phyloP scores from a whole-genome alignment of 2,888 invertebrate genomes.

The Anoncus sp. region DNA sequence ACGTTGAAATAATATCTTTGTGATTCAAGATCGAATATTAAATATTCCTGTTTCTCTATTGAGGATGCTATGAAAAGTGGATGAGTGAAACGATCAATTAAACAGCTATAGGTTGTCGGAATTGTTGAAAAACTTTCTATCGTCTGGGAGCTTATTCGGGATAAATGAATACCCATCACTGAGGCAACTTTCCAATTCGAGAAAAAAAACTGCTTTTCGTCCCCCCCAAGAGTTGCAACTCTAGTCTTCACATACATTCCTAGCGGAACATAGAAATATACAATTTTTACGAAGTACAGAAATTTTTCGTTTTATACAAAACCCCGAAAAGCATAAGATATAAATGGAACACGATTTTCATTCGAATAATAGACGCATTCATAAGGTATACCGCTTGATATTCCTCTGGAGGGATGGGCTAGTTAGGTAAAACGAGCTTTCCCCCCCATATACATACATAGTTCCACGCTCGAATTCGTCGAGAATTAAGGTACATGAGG shows the following conservation, averaged over 20 bases:
- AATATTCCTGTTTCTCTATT: background rate
- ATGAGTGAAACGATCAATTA: background rate
- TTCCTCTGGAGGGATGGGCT: background rate
- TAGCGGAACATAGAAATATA: too few relatives aligned
- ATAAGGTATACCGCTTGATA: background rate
- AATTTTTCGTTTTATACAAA: background rate
- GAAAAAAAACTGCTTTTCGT: too few relatives aligned
- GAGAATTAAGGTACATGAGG: conserved; percentile 28
- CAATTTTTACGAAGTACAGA: too few relatives aligned
- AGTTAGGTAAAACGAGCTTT: conserved; percentile 12
- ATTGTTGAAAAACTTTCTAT: too few relatives aligned
- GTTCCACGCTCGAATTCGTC: conserved; percentile 49
- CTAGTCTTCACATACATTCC: too few relatives aligned
- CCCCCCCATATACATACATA: too few relatives aligned
- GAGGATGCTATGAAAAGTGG: background rate
- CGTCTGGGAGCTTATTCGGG: too few relatives aligned
- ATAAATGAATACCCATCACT: too few relatives aligned
- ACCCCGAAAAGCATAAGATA: background rate
- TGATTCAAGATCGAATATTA: too few relatives aligned
- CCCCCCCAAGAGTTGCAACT: too few relatives aligned
- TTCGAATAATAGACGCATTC: conserved; percentile 8
- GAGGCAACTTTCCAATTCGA: too few relatives aligned
- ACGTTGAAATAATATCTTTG: too few relatives aligned
- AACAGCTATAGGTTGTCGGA: background rate
- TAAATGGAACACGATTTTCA: background rate